These are phyloP conservation scores for Meloidogyne hapla DNA, from an alignment of 1,140 invertebrate genomes.

Conservation along the genomic window DNA sequence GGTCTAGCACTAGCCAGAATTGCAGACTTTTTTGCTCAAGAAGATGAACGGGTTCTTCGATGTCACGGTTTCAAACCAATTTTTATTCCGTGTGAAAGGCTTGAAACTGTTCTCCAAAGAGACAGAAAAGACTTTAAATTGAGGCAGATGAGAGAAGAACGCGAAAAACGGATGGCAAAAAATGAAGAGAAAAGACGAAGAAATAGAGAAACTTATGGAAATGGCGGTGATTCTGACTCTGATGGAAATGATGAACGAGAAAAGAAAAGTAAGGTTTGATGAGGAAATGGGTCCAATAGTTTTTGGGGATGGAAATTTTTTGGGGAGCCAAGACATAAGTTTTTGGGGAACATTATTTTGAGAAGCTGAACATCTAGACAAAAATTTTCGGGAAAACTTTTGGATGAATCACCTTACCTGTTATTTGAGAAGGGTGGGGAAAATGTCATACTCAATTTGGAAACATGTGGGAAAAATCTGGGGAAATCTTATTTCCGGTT, in stretches of 20 bases:
- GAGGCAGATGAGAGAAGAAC: background rate
- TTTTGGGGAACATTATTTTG: too few relatives aligned
- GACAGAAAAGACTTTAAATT: background rate
- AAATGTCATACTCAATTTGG: too few relatives aligned
- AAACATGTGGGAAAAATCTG: too few relatives aligned
- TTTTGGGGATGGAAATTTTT: too few relatives aligned
- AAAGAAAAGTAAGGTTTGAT: background rate
- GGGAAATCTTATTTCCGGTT: too few relatives aligned
- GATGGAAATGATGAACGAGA: background rate
- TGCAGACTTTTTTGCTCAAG: background rate
- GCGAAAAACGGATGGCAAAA: background rate
- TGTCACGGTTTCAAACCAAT: background rate
- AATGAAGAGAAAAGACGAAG: background rate
- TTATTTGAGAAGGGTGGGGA: too few relatives aligned
- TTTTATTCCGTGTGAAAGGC: background rate
- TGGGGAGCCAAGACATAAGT: too few relatives aligned
- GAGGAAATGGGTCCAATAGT: too few relatives aligned
- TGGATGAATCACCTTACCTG: too few relatives aligned
- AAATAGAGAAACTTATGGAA: background rate
- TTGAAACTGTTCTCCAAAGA: background rate
- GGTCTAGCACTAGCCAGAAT: background rate
- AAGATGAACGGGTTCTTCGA: background rate
- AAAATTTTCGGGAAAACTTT: too few relatives aligned
- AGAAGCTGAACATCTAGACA: too few relatives aligned
- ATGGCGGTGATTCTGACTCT: background rate